Evolutionary conservation across 2,888 invertebrate species (phyloP).

Genomic region (Cantharis flavilabris): DNA sequence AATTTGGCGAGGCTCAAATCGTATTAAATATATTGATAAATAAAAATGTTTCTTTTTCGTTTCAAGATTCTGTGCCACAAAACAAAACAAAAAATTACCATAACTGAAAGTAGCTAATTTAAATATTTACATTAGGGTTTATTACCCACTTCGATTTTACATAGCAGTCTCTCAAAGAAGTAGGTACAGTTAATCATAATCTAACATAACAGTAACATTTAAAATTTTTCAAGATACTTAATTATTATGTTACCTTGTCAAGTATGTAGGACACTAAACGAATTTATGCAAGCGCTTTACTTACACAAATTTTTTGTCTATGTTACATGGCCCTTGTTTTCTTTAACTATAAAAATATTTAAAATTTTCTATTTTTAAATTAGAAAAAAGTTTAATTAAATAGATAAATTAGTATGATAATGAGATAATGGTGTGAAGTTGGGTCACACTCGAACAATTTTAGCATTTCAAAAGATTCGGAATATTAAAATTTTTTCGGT

Average conservation of each 20-base stretch:
- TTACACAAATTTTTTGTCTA: neutral
- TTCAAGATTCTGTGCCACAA: neutral
- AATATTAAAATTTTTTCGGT: neutral
- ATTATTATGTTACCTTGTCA: neutral
- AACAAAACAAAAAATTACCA: neutral
- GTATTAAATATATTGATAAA: neutral
- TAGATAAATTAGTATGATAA: neutral
- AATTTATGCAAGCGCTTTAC: neutral
- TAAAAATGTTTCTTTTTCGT: neutral
- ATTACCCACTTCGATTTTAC: neutral
- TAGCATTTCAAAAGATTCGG: neutral
- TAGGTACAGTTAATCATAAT: neutral
- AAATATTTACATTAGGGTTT: neutral
- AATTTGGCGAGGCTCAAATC: neutral
- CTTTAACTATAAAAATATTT: neutral
- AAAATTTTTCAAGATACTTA: neutral
- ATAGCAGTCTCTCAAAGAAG: neutral
- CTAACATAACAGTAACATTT: neutral
- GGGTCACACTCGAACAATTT: neutral
- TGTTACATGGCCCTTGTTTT: neutral
- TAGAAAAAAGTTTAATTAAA: slow-evolving; percentile 1
- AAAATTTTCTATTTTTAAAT: neutral
- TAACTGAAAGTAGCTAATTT: neutral
- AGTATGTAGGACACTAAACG: neutral
- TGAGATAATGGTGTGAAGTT: neutral